Evolutionary conservation across 2,113 vertebrate genomes (phyloP), one percentile per base, ranked within the genome.

Genomic region (Phaethon lepturus): DNA sequence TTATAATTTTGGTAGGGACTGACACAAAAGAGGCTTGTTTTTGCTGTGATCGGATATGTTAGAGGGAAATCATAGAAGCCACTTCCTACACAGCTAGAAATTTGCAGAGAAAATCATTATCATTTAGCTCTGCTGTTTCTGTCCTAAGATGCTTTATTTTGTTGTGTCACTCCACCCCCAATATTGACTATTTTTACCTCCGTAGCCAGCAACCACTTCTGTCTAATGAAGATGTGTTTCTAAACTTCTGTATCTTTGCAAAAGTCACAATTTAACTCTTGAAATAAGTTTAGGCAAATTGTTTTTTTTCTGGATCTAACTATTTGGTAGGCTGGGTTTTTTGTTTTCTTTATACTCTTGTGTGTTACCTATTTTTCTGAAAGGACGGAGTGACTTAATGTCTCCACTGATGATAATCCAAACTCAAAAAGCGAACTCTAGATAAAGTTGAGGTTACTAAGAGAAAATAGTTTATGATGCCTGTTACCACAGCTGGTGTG

Each of bases 1-100:
- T 85, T 91, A 93, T 94, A 77, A 79, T 87, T 94, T 82, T 86
- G 26, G 22, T 81, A 76, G 25, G 25, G 49, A 38, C 35, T 90
- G 52, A 49, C 60, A 94, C 73, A 94, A 86, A 92, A 84, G 59
- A 66, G 80, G 10, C 45, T 92, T 97, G 67, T 58, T 75, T 82
- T 93, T 88, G 50, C 31, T 59, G 50, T 80, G 49, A 66, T 82
- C 55, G 63, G 23, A 10, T 90, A 35, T 22, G 4, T 74, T 79
- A 89, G 63, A 72, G 52, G 50, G 74, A 84, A 93, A 64, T 80
- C 62, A 49, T 9, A 56, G 73, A 88, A 96, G 42, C 40, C 9
- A 19, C 52, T 92, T 95, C 90, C 63, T 83, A 88, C 3, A 4
- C 31, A 86, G 71, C 77, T 25, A 92, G 64, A 87, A 76, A 29